These are phyloP conservation scores for Trissolcus brochymenae DNA, from an alignment of 2,888 invertebrate genomes.

Conservation along the genomic window DNA sequence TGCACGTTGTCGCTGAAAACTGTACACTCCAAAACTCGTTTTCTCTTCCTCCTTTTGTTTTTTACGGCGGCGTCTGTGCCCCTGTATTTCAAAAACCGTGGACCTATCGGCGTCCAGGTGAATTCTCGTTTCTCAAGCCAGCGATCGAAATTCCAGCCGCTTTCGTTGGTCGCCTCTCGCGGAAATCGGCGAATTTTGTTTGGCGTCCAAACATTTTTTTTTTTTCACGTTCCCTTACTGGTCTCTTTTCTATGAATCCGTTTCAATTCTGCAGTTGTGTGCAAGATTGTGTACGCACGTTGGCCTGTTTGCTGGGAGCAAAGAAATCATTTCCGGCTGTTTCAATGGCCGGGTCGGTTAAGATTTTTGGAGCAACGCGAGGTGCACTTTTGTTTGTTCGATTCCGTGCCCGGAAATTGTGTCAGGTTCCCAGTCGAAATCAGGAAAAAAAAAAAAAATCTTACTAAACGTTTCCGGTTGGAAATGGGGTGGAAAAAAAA, in stretches of 20 bases:
- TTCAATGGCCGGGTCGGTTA: conserved; percentile 6
- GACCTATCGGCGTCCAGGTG: conserved; percentile 39
- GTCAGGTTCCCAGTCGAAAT: conserved; percentile 15
- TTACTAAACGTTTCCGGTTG: conserved; percentile 8
- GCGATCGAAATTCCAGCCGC: conserved; percentile 57
- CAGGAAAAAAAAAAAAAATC: too few species aligned
- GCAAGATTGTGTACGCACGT: too few species aligned
- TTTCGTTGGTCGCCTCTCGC: not conserved
- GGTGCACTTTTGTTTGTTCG: conserved; percentile 23
- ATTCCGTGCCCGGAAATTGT: conserved; percentile 21
- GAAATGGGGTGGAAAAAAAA: conserved; percentile 1
- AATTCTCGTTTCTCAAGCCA: conserved; percentile 53
- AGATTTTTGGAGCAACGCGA: conserved; percentile 27
- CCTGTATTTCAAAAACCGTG: conserved; percentile 37
- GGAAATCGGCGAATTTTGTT: conserved; percentile 4
- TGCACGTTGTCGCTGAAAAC: conserved; percentile 53
- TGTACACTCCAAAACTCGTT: conserved; percentile 56
- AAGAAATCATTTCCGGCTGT: conserved; percentile 25
- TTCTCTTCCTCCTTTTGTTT: conserved; percentile 58
- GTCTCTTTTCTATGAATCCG: too few species aligned
- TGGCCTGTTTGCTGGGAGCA: conserved; percentile 1
- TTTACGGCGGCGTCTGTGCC: conserved; percentile 45
- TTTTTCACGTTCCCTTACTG: not conserved
- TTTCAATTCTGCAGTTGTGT: too few species aligned
- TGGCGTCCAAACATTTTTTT: not conserved